Evolutionary conservation across 2,113 vertebrate species (phyloP).

Genomic region (Phrynocephalus versicolor): DNA sequence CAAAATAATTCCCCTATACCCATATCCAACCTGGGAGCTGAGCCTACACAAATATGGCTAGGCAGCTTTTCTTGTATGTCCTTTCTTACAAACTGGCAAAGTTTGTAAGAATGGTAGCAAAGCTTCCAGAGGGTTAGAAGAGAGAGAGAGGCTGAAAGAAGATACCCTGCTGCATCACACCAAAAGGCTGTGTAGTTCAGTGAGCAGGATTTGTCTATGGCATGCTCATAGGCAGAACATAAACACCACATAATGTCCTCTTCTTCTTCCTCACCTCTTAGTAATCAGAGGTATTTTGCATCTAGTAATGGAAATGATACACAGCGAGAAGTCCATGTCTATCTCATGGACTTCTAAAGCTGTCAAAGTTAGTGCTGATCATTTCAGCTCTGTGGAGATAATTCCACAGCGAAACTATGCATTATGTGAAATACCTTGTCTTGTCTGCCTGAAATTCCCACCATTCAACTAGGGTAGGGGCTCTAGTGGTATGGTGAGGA

Average conservation of each 20-base stretch:
- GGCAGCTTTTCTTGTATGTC: too few relatives aligned
- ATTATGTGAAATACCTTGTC: not conserved
- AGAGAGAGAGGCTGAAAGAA: not conserved
- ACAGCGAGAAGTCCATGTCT: not conserved
- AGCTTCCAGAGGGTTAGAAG: not conserved
- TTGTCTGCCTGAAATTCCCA: too few relatives aligned
- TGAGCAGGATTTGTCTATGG: not conserved
- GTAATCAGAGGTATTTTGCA: not conserved
- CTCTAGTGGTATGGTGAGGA: too few relatives aligned
- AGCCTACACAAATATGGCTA: too few relatives aligned
- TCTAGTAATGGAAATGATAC: not conserved
- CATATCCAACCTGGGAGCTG: too few relatives aligned
- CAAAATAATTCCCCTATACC: too few relatives aligned
- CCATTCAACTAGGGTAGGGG: too few relatives aligned
- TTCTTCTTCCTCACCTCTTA: not conserved
- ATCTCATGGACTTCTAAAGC: not conserved
- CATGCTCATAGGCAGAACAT: not conserved
- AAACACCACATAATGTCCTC: not conserved
- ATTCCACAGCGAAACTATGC: not conserved
- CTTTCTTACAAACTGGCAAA: not conserved
- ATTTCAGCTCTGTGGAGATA: not conserved
- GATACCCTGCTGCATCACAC: not conserved
- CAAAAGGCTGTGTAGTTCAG: not conserved
- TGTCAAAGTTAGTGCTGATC: not conserved
- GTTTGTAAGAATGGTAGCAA: too few relatives aligned